Percentiles rank a stretch among this genome's conserved stretches.
phyloP scores from a whole-genome alignment of 2,113 vertebrate genomes.

The human region DNA sequence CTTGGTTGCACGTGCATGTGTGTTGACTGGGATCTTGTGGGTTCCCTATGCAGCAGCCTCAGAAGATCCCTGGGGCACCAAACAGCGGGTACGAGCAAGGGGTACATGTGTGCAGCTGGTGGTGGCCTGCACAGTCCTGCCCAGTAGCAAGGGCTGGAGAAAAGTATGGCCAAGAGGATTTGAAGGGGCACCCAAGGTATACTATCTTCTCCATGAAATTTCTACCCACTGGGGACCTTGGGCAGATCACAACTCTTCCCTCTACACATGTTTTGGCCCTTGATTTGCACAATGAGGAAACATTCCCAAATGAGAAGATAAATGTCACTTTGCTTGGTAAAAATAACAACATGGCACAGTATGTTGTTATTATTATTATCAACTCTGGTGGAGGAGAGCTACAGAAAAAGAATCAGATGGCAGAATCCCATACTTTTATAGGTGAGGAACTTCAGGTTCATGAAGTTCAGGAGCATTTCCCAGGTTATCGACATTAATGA shows the following conservation, averaged over 20 bases:
- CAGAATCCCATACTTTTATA: too few species aligned
- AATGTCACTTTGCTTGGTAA: background rate
- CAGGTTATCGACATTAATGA: background rate
- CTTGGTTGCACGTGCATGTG: fast-evolving
- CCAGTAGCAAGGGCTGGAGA: background rate
- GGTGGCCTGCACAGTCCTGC: background rate
- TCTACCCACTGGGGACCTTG: background rate
- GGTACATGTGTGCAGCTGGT: fast-evolving
- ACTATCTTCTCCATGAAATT: background rate
- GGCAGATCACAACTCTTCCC: too few species aligned
- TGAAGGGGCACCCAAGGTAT: background rate
- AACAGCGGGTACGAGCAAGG: background rate
- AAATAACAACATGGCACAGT: background rate
- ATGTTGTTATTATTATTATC: background rate
- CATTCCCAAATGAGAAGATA: background rate
- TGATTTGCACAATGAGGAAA: background rate
- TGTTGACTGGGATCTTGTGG: background rate
- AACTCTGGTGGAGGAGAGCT: background rate
- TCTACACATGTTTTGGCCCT: background rate
- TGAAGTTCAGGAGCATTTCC: too few species aligned
- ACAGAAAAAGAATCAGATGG: background rate
- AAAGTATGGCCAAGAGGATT: background rate
- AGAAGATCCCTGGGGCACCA: background rate
- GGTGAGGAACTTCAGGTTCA: too few species aligned
- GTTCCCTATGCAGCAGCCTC: background rate